Percentiles rank a stretch among this genome's conserved stretches.
Evolutionary conservation across 2,797 vertebrate genomes (phyloP).

Genomic region (Chloroceryle amazona): DNA sequence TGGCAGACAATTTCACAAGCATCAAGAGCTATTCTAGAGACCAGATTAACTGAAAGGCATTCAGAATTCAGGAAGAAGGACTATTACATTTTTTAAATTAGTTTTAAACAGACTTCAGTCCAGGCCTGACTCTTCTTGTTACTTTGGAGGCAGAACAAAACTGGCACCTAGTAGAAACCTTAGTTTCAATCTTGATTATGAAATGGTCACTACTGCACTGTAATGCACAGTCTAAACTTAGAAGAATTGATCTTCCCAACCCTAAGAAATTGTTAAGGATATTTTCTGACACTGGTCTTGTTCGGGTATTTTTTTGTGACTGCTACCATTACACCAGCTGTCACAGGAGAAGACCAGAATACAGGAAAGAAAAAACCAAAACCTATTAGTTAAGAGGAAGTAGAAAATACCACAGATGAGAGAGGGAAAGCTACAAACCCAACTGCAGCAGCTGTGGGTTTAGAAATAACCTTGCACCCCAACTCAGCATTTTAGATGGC

Average conservation of each 20-base stretch:
- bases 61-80: background rate
- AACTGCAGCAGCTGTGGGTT: background rate
- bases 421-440: background rate
- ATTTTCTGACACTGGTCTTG: background rate
- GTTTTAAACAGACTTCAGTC: background rate
- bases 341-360: background rate
- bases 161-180: background rate
- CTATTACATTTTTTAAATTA: background rate
- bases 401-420: background rate
- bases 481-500: background rate
- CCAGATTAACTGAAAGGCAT: background rate
- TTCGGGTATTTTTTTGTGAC: background rate
- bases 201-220: background rate
- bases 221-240: background rate
- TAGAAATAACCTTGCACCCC: background rate
- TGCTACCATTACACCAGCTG: background rate
- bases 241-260: background rate
- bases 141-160: background rate
- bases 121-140: background rate
- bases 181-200: background rate
- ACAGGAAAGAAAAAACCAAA: background rate
- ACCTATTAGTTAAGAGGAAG: background rate
- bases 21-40: background rate
- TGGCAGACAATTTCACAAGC: background rate
- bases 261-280: background rate